These are phyloP conservation scores for Cygnus atratus DNA, from an alignment of 2,113 vertebrate species.

Conservation along the genomic window DNA sequence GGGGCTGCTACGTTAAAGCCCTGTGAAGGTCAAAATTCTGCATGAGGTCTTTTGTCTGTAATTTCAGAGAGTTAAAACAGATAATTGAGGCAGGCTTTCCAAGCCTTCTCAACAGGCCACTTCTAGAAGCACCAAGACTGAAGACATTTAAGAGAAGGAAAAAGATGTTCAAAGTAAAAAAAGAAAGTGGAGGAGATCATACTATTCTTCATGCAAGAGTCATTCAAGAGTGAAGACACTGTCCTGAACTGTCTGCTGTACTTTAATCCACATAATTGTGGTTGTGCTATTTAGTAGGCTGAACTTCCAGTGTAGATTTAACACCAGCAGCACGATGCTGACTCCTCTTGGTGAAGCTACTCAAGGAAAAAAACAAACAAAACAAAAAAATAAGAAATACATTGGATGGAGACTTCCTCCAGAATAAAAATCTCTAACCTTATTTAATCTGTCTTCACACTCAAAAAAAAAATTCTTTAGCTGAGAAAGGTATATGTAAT, in stretches of 20 bases:
- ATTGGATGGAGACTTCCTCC: not conserved
- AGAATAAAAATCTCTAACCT: not conserved
- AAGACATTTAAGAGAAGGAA: not conserved
- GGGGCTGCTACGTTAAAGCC: not conserved
- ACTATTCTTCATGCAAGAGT: not conserved
- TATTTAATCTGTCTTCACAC: not conserved
- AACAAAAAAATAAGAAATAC: not conserved
- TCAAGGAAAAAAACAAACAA: not conserved
- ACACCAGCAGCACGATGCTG: not conserved
- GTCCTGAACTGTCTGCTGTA: not conserved
- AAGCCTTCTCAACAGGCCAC: not conserved
- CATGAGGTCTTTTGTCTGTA: not conserved
- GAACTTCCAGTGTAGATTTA: not conserved
- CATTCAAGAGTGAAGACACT: not conserved
- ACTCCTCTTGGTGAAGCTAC: not conserved
- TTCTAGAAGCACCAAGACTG: not conserved
- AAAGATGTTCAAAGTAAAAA: not conserved
- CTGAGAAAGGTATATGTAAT: accelerated
- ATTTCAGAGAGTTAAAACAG: not conserved
- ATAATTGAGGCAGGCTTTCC: not conserved
- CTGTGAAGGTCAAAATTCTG: not conserved
- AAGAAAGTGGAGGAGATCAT: not conserved
- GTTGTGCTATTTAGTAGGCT: not conserved
- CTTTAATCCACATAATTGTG: not conserved
- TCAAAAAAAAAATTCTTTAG: not conserved